These are phyloP conservation scores for Megalopta genalis DNA, from an alignment of 1,140 invertebrate genomes.

Conservation along the genomic window DNA sequence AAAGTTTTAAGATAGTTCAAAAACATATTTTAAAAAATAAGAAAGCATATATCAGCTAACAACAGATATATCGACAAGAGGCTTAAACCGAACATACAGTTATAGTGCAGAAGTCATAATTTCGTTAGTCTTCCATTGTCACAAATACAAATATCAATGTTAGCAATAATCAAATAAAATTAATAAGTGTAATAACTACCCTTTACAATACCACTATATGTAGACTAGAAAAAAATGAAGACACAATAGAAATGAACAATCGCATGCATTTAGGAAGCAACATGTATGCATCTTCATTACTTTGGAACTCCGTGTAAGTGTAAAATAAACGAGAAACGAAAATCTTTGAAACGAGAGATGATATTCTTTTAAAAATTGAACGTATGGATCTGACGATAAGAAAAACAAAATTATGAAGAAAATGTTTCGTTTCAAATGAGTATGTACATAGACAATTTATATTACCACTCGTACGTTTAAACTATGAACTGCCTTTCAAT, in stretches of 20 bases:
- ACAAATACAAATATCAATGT: constrained; percentile 34
- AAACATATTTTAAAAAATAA: constrained; percentile 5
- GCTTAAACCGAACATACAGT: neutral
- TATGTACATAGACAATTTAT: neutral
- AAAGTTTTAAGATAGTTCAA: constrained; percentile 7
- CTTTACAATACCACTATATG: neutral
- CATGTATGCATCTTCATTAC: constrained; percentile 48
- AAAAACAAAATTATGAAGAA: constrained; percentile 40
- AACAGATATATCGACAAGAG: neutral
- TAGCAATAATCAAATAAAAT: neutral
- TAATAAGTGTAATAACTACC: neutral
- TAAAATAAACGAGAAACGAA: constrained; percentile 31
- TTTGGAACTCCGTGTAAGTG: constrained; percentile 52
- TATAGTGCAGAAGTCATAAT: constrained; percentile 9
- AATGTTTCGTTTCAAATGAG: constrained; percentile 12
- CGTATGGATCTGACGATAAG: constrained; percentile 8
- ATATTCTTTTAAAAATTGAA: neutral
- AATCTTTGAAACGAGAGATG: neutral
- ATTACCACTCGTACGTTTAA: neutral
- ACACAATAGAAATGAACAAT: constrained; percentile 39
- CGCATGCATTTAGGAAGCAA: constrained; percentile 54
- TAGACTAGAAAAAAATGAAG: neutral
- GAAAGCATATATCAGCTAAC: neutral
- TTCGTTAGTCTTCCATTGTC: constrained; percentile 2
- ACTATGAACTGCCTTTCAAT: constrained; percentile 47